Conservation (phyloP, 1,140 invertebrate species). For the Contarinia nasturtii region DNA sequence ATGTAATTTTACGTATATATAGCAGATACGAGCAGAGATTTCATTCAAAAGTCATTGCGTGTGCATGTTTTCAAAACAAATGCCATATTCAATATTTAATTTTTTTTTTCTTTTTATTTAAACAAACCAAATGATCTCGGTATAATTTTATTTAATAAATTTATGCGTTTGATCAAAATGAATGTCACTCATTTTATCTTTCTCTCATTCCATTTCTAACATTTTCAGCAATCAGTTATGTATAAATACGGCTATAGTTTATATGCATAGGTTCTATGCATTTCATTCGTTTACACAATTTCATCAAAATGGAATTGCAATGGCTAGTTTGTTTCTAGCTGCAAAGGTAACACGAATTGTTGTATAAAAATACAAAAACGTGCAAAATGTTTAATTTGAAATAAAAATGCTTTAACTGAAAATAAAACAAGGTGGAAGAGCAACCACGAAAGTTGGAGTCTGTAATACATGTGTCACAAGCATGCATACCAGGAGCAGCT, state of each 20-base stretch:
- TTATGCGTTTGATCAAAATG: not conserved
- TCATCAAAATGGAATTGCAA: constrained; percentile 60
- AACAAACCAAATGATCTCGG: too few relatives aligned
- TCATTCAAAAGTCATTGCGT: too few relatives aligned
- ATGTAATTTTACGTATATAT: too few relatives aligned
- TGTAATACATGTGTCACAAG: constrained; percentile 78
- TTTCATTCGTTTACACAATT: constrained; percentile 80
- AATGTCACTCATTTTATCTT: constrained; percentile 2
- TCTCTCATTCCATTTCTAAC: constrained; percentile 3
- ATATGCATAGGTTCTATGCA: constrained; percentile 95
- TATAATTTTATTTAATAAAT: too few relatives aligned
- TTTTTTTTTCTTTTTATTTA: too few relatives aligned
- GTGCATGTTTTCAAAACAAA: too few relatives aligned
- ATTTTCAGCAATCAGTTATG: constrained; percentile 75
- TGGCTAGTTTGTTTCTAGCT: constrained; percentile 80
- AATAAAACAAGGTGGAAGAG: constrained; percentile 56
- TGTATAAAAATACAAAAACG: not conserved
- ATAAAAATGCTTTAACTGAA: not conserved
- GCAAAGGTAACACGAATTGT: constrained; percentile 44
- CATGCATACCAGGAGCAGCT: constrained; percentile 35
- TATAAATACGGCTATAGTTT: constrained; percentile 92
- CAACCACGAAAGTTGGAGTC: constrained; percentile 91
- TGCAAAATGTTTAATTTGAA: not conserved
- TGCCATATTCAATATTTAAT: too few relatives aligned
- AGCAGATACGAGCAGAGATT: too few relatives aligned